A percentile compares a stretch with the other conserved stretches of the same genome.
phyloP scores from a whole-genome alignment of 2,113 vertebrate genomes.

The Cephalopholis sonnerati region DNA sequence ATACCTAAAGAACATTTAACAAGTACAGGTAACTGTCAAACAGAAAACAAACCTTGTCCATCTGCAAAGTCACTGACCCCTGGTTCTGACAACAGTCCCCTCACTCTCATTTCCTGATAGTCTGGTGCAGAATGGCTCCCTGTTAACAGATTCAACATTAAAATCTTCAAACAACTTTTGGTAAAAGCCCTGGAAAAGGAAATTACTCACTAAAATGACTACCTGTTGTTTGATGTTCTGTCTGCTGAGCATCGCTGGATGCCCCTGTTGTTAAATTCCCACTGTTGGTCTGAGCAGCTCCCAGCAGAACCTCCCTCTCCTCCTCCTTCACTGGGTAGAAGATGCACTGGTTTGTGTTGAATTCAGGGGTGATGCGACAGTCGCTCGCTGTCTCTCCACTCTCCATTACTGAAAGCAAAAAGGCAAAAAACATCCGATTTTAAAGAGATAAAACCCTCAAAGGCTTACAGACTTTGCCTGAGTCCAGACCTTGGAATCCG shows the following conservation, averaged over 20 bases:
- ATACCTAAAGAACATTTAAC: fast-evolving
- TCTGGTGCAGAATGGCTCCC: slow-evolving; percentile 49
- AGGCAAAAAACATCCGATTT: neutral
- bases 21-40: neutral
- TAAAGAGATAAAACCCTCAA: neutral
- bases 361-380: slow-evolving; percentile 52
- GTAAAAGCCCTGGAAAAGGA: neutral
- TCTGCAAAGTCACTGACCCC: slow-evolving; percentile 54
- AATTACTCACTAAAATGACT: slow-evolving; percentile 49
- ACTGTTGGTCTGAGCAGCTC: slow-evolving; percentile 50
- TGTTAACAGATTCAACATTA: slow-evolving; percentile 21
- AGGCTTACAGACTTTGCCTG: neutral
- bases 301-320: slow-evolving; percentile 79
- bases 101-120: slow-evolving; percentile 57
- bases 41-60: slow-evolving; percentile 69
- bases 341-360: slow-evolving; percentile 80
- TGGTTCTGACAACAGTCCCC: slow-evolving; percentile 51
- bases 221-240: slow-evolving; percentile 27
- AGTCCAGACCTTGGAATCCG: no score
- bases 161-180: neutral
- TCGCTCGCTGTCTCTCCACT: slow-evolving; percentile 34
- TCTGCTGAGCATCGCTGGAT: slow-evolving; percentile 37
- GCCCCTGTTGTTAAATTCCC: slow-evolving; percentile 17
- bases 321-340: slow-evolving; percentile 87
- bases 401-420: slow-evolving; percentile 60